Evolutionary conservation across 92 coral and sea anemone genomes (phyloP), one percentile per base, ranked within the genome.

Genomic region (Virgularia gustaviana): DNA sequence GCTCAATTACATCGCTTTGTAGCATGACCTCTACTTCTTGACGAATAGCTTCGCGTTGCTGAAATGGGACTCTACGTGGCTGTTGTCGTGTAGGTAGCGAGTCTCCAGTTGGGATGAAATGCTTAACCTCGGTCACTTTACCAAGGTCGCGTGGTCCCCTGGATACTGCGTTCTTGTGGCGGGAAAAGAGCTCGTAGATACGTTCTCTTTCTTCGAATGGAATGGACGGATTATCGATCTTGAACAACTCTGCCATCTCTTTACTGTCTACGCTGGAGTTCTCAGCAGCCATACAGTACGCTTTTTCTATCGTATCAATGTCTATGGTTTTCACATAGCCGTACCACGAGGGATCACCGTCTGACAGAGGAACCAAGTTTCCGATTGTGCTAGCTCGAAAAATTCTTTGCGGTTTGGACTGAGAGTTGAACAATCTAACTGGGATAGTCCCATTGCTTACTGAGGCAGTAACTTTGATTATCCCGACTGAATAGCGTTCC

Each of bases 301-400:
- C 8, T 8, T 39, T 8, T 15, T 39, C 15, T 8, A 39, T 7
- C 45, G 8, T 39, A 15, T 39, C 15, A 15, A 15, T 39, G 45
- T 39, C 45, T 7, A 7, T 15, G 8, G 45, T 39, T 39, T 39
- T 39, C 9, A 39, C 45, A 39, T 15, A 39, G 9, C 15, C 15
- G 15, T 39, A 39, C 45, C 45, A 39, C 45, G 45, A 15, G 7
- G 45, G 15, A 7, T 6, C 28, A 15, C 27, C 60, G 1, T 70
- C 42, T 39, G n/a, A 23, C 35, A 70, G 62, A 47, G 76, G 76
- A 38, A 19, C 28, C 43, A 47, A 24, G 7, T 24, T 32, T 36
- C 79, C 79, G 15, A 61, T 36, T 2, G 68, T 55, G 53, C 83
- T 78, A 31, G 77, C 73, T 2, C 60, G 36, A 36, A 35, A 78